Evolutionary conservation across 2,797 vertebrate species (phyloP).

Genomic region (Hafferia zeledoni): DNA sequence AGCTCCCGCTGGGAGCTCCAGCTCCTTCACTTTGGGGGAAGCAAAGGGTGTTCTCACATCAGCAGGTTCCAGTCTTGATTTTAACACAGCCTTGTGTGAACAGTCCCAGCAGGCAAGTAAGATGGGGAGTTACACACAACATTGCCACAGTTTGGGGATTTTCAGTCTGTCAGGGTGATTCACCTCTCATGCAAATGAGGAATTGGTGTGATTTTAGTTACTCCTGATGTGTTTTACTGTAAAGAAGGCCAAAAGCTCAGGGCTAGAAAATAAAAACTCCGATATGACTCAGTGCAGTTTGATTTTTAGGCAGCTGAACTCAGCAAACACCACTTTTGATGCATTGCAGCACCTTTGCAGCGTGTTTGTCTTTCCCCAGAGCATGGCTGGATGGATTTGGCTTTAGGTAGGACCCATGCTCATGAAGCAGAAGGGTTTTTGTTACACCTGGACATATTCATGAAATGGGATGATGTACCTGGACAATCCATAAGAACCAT

Average conservation of each 20-base stretch:
- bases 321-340: background rate
- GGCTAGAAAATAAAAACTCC: background rate
- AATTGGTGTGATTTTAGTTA: background rate
- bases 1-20: conserved; percentile 13
- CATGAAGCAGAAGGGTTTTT: background rate
- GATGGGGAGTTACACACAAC: background rate
- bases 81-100: background rate
- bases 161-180: background rate
- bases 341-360: background rate
- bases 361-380: background rate
- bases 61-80: conserved; percentile 10
- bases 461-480: background rate
- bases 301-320: background rate
- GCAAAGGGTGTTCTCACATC: background rate
- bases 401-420: background rate
- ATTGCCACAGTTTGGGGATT: background rate
- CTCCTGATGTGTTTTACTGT: conserved; percentile 1
- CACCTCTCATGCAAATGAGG: background rate
- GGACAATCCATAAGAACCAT: background rate
- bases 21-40: background rate
- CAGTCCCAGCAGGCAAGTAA: background rate
- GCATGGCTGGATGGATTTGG: background rate
- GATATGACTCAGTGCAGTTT: conserved; percentile 19
- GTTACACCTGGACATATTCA: background rate
- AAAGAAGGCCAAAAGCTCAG: background rate